Evolutionary conservation across 1,140 invertebrate genomes (phyloP).

Genomic region (Neodiprion pinetum): DNA sequence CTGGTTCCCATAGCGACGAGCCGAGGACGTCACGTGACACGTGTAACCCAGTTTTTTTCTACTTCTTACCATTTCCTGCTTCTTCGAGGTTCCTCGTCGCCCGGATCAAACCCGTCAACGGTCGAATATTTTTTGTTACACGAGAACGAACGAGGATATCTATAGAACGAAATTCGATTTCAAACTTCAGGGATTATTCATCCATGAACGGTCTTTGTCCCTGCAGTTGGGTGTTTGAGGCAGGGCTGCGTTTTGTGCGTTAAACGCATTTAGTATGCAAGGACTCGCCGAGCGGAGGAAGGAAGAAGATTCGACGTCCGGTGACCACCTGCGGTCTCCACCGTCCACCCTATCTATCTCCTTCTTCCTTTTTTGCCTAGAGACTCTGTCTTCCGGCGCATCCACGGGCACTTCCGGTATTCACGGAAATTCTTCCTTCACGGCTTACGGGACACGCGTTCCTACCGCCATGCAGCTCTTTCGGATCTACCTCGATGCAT

Average conservation of each 20-base stretch:
- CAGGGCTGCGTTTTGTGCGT: too few species aligned
- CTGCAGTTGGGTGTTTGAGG: too few species aligned
- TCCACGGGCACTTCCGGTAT: not conserved
- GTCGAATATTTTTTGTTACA: not conserved
- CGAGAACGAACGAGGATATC: too few species aligned
- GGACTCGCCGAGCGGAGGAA: slow-evolving; percentile 50
- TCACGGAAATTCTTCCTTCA: not conserved
- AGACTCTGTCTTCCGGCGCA: slow-evolving; percentile 24
- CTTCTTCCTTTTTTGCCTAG: slow-evolving; percentile 48
- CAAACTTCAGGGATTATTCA: too few species aligned
- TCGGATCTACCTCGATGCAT: too few species aligned
- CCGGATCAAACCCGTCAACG: not conserved
- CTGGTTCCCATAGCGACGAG: not conserved
- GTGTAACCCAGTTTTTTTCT: not conserved
- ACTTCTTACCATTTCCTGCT: not conserved
- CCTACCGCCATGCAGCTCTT: too few species aligned
- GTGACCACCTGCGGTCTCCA: slow-evolving; percentile 43
- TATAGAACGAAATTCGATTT: too few species aligned
- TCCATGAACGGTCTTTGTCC: too few species aligned
- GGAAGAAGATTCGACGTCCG: slow-evolving; percentile 55
- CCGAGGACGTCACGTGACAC: not conserved
- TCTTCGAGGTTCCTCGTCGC: too few species aligned
- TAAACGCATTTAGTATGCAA: slow-evolving; percentile 43
- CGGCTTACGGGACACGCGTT: too few species aligned
- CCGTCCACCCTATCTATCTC: slow-evolving; percentile 18